These are phyloP conservation scores for Plutomurus gul DNA, from an alignment of 1,140 invertebrate genomes.

Conservation along the genomic window DNA sequence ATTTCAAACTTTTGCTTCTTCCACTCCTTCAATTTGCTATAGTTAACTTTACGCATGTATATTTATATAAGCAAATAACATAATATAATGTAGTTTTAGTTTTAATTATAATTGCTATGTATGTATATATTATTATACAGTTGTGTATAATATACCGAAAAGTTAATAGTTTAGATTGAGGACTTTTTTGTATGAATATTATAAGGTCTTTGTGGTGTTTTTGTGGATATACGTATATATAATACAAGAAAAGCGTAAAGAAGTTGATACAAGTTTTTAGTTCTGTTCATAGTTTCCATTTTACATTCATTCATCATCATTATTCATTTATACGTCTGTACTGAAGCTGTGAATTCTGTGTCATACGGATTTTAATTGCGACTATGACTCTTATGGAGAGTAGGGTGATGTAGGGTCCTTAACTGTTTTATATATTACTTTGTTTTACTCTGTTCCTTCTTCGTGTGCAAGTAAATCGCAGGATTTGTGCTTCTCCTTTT, in stretches of 20 bases:
- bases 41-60: too few relatives aligned
- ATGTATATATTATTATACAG: too few relatives aligned
- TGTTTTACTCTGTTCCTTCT: not conserved
- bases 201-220: too few relatives aligned
- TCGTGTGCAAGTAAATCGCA: not conserved
- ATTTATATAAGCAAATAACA: too few relatives aligned
- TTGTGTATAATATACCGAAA: too few relatives aligned
- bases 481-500: not conserved
- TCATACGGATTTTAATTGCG: constrained; percentile 30
- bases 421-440: not conserved
- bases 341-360: not conserved
- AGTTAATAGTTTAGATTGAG: too few relatives aligned
- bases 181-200: too few relatives aligned
- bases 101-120: too few relatives aligned
- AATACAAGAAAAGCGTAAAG: not conserved
- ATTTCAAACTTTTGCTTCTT: not conserved
- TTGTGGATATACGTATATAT: not conserved
- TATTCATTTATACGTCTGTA: constrained; percentile 32
- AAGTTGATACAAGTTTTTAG: not conserved
- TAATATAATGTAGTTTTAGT: too few relatives aligned
- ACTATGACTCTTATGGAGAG: not conserved
- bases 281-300: not conserved
- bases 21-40: not conserved
- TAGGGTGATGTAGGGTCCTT: not conserved
- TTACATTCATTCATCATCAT: constrained; percentile 33